Base-by-base conservation (phyloP, 2,113 vertebrate species). In the Leptobrachium ailaonicum region DNA sequence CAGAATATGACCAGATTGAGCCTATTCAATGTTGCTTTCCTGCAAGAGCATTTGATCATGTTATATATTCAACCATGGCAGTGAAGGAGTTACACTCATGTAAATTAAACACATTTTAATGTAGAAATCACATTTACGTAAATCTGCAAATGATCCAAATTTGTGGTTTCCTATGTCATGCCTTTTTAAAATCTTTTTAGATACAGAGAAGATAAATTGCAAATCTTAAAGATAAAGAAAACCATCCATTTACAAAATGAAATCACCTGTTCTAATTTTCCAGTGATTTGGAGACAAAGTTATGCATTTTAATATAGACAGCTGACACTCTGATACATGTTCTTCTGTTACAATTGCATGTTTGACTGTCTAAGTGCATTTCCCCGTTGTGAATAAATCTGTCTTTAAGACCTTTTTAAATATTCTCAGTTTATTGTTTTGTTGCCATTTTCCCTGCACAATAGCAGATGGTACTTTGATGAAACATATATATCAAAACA, bases 401-500 rank as follows among this genome's bases (percentile, higher is more conserved):
- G 41, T 63, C 66, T 73, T 73, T 73, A 40, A 80, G 78, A 80
- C 78, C 78, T 80, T 80, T 80, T 80, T 64, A 80, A 80, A 80
- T 80, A 80, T 80, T 80, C 78, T 74, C 50, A 74, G 41, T 80
- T 80, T 80, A 80, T 80, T 73, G 78, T 72, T 73, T 74, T 53
- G 71, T 73, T 80, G 78, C 78, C 71, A 80, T 80, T 80, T 79
- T 80, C 78, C 71, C 71, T 80, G 71, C 66, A 67, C 71, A 67
- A 60, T 80, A 80, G 67, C 78, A 80, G 78, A 80, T 80, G 78
- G 78, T 68, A 68, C 78, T 67, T 41, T 80, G 66, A 80, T 74
- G 71, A 80, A 80, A 73, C 78, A 73, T 80, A 80, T 80, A 80
- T 80, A 80, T 80, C 71, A 80, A 80, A 73, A 80, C 78, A 80